A percentile compares a stretch with the other conserved stretches of the same genome.
Evolutionary conservation across 2,113 vertebrate species (phyloP).

Genomic region (Chelonoidis abingdonii): DNA sequence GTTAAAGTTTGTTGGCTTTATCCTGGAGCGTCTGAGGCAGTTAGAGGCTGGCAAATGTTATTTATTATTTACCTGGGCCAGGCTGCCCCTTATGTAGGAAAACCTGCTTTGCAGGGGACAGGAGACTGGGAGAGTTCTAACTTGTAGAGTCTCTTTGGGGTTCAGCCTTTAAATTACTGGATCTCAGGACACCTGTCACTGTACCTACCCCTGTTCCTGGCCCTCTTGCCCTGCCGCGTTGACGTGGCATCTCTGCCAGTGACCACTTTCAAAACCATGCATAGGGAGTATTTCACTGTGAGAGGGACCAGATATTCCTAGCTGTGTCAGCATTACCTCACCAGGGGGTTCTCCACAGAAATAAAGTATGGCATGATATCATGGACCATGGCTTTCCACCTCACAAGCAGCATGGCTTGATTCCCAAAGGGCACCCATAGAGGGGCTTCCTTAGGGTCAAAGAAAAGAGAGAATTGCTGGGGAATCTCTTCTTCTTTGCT

Average conservation of each 20-base stretch:
- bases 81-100: not conserved
- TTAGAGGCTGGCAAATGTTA: not conserved
- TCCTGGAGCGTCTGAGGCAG: not conserved
- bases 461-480: not conserved
- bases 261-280: not conserved
- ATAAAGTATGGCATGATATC: not conserved
- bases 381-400: not conserved
- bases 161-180: not conserved
- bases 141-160: not conserved
- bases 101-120: not conserved
- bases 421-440: too few relatives aligned
- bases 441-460: rapidly evolving
- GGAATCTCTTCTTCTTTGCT: not conserved
- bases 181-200: not conserved
- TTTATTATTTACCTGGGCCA: not conserved
- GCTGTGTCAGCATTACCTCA: not conserved
- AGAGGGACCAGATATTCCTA: conserved; percentile 32
- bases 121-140: conserved; percentile 24
- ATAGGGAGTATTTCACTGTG: not conserved
- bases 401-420: not conserved
- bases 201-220: not conserved
- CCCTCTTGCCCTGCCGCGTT: not conserved
- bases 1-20: conserved; percentile 48
- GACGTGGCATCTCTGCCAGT: not conserved
- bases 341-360: not conserved